Percentiles rank a stretch among this genome's conserved stretches.
Conservation (phyloP, 1,140 invertebrate species). For the Heliconius melpomene region DNA sequence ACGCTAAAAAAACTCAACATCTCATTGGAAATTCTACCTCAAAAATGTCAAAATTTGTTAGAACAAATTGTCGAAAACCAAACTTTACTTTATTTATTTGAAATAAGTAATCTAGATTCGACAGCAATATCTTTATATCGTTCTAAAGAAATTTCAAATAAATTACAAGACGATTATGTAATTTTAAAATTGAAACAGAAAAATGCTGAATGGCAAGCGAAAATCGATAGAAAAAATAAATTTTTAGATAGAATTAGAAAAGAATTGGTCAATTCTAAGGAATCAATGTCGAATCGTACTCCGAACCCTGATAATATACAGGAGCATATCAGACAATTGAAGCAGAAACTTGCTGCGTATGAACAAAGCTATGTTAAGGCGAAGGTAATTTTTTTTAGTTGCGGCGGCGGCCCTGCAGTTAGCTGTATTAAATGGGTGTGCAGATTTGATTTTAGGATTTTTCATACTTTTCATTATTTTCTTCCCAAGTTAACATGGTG, state of each 20-base stretch:
- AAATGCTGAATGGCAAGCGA: conserved; percentile 56
- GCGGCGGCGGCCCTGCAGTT: too few species aligned
- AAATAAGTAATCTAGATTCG: conserved; percentile 56
- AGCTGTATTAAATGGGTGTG: too few species aligned
- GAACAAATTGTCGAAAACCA: conserved; percentile 51
- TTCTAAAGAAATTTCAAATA: conserved; percentile 51
- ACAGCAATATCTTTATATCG: conserved; percentile 59
- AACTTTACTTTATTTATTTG: conserved; percentile 27
- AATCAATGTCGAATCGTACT: conserved; percentile 50
- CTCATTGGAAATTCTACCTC: conserved; percentile 57
- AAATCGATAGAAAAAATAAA: conserved; percentile 64
- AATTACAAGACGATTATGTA: conserved; percentile 65
- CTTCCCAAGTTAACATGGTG: too few species aligned
- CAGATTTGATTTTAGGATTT: too few species aligned
- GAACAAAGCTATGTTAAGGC: conserved; percentile 65
- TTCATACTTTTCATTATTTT: neutral
- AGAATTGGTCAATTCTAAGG: conserved; percentile 60
- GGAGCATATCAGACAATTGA: conserved; percentile 63
- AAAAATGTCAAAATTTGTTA: conserved; percentile 59
- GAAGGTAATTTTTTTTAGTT: conserved; percentile 49
- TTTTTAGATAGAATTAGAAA: conserved; percentile 53
- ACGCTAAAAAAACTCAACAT: conserved; percentile 58
- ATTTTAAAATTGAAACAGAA: conserved; percentile 68
- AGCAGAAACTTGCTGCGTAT: conserved; percentile 65
- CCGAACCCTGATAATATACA: conserved; percentile 65